phyloP scores from a whole-genome alignment of 2,888 invertebrate species.

The Stenurella melanura region DNA sequence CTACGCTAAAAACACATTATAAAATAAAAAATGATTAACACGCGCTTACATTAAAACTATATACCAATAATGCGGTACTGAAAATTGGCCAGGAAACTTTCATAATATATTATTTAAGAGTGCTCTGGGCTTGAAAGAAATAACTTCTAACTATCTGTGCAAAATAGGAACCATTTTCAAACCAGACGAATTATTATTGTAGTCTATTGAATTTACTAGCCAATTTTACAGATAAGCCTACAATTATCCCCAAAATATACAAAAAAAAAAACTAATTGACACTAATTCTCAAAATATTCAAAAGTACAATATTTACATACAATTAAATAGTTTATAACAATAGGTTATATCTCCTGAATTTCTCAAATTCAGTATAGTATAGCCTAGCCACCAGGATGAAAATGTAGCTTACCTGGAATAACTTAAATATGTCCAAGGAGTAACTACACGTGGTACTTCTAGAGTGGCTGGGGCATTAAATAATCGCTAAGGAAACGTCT shows the following conservation, averaged over 20 bases:
- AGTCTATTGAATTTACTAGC: background rate
- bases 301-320: slow-evolving; percentile 63
- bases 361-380: background rate
- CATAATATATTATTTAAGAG: background rate
- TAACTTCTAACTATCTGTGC: slow-evolving; percentile 3
- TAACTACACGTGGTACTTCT: too few relatives aligned
- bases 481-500: too few relatives aligned
- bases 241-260: slow-evolving; percentile 46
- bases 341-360: background rate
- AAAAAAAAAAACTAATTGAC: slow-evolving; percentile 49
- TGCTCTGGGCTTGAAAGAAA: background rate
- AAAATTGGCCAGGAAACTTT: slow-evolving; percentile 26
- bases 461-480: too few relatives aligned
- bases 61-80: slow-evolving; percentile 35
- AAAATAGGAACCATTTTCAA: slow-evolving; percentile 9
- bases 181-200: background rate
- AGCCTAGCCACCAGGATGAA: too few relatives aligned
- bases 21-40: slow-evolving; percentile 37
- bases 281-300: slow-evolving; percentile 45
- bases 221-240: slow-evolving; percentile 26
- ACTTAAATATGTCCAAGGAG: too few relatives aligned
- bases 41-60: slow-evolving; percentile 29
- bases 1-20: slow-evolving; percentile 39
- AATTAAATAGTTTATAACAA: slow-evolving; percentile 20
- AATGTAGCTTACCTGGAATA: too few relatives aligned